phyloP scores from a whole-genome alignment of 2,113 vertebrate species.

The Corythornis madagascariensis region DNA sequence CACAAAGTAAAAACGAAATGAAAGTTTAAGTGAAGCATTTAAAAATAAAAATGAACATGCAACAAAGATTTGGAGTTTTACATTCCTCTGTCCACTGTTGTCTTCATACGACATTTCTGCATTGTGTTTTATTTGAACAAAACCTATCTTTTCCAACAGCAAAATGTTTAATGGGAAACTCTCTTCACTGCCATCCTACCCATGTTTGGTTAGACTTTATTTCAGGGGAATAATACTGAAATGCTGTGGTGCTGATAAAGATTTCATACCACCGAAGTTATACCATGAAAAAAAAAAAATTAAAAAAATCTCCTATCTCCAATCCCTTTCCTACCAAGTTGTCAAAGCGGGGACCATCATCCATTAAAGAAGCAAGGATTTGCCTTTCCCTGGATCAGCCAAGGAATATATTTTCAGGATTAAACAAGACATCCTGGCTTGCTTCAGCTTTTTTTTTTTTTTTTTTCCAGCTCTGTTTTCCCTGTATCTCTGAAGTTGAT shows the following conservation, averaged over 20 bases:
- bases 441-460: background rate
- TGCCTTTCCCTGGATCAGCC: background rate
- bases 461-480: background rate
- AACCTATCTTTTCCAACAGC: background rate
- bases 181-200: background rate
- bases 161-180: background rate
- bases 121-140: background rate
- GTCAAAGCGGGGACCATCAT: background rate
- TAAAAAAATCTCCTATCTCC: background rate
- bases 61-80: background rate
- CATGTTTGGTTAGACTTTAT: background rate
- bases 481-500: background rate
- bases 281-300: background rate
- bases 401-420: background rate
- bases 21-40: background rate
- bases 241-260: too few species aligned
- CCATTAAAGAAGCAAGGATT: background rate
- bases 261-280: background rate
- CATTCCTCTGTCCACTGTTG: background rate
- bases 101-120: background rate
- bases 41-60: background rate
- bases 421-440: background rate
- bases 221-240: background rate
- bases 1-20: background rate
- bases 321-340: background rate